phyloP scores from a whole-genome alignment of 2,113 vertebrate genomes.

The Gymnocephalus cernua region DNA sequence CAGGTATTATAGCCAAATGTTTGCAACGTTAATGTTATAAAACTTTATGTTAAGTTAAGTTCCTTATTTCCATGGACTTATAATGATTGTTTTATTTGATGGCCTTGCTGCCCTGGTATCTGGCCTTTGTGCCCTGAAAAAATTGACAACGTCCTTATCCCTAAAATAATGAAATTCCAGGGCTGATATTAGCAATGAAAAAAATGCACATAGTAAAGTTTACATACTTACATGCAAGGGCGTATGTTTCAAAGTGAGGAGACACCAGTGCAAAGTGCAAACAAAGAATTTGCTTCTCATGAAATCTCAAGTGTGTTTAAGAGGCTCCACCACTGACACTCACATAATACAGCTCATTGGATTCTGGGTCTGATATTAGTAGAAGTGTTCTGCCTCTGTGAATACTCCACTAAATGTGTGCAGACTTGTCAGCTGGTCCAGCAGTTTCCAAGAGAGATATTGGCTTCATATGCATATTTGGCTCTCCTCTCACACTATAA shows the following conservation, averaged over 20 bases:
- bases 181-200: too few relatives aligned
- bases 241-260: neutral
- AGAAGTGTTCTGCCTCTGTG: neutral
- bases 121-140: too few relatives aligned
- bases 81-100: too few relatives aligned
- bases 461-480: constrained; percentile 28
- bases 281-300: neutral
- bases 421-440: constrained; percentile 16
- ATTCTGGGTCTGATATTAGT: neutral
- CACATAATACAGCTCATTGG: neutral
- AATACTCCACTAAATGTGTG: neutral
- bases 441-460: neutral
- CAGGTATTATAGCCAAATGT: too few relatives aligned
- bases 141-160: too few relatives aligned
- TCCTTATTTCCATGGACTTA: too few relatives aligned
- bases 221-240: neutral
- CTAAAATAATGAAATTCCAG: too few relatives aligned
- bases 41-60: too few relatives aligned
- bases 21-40: too few relatives aligned
- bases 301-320: neutral
- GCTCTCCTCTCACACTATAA: neutral
- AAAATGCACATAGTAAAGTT: neutral
- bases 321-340: neutral
- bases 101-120: too few relatives aligned
- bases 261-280: neutral